Base-by-base conservation (phyloP, 2,888 invertebrate genomes). In the Epirrhoe alternata region DNA sequence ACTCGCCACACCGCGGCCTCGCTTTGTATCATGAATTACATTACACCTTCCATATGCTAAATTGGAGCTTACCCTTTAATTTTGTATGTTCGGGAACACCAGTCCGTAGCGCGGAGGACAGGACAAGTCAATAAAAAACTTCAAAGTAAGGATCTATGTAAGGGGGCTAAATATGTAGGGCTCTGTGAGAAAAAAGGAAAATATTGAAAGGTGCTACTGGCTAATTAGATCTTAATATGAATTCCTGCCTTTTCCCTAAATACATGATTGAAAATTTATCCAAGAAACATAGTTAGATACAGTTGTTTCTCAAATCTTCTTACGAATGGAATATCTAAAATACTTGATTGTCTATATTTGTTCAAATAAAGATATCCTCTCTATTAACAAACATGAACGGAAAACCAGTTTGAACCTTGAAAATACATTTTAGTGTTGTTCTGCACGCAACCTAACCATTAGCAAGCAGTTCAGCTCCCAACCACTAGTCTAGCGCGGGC, bases 21-120 rank as follows among this genome's bases (percentile, higher is more conserved):
- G 77, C 75, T 77, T 76, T 81, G 79, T 81, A 82, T 77, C 83
- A 82, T 82, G 83, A 82, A 83, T 82, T 81, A 78, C 77, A 80
- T 79, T 81, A 76, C 73, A 74, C 73, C 74, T 74, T 74, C 69
- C 70, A 70, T 75, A 80, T 77, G 76, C 75, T 75, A 78, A 75
- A 79, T 71, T 70, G 54, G 66, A 74, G 64, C 68, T 67, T 69
- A 68, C 69, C 61, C 62, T 70, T 63, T 68, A 69, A 63, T 69
- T 72, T 54, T 66, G 57, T 62, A 73, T 72, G 72, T 71, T 66
- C 65, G 69, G 61, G 58, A 62, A 62, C 54, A 63, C 67, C 45
- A 16, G 42, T 53, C 16, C 38, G 38, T 42, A 42, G 38, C 12
- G 12, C 38, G 12, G 5, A 42, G 38, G 38, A 42, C 0, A 12